These are phyloP conservation scores for Sphaeramia orbicularis DNA, from an alignment of 2,797 vertebrate genomes.

Conservation along the genomic window DNA sequence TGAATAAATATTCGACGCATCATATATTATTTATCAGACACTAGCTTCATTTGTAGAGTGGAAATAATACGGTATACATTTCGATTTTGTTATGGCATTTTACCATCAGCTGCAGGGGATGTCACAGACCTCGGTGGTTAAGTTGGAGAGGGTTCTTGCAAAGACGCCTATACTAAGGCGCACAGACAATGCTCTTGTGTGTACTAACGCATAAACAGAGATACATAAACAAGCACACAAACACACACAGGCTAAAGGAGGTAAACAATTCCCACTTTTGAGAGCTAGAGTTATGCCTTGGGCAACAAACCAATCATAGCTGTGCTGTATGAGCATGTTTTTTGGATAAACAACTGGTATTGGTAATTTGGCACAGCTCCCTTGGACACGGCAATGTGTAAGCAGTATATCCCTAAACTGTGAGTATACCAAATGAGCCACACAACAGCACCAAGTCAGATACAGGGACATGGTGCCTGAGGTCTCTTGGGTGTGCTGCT, in stretches of 20 bases:
- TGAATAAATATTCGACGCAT: conserved; percentile 81
- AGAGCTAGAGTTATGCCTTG: conserved; percentile 67
- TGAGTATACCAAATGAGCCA: conserved; percentile 70
- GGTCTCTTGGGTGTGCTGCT: conserved; percentile 71
- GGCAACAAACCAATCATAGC: conserved; percentile 81
- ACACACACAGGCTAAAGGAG: conserved; percentile 64
- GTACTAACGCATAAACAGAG: conserved; percentile 53
- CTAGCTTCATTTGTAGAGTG: conserved; percentile 78
- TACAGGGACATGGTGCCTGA: conserved; percentile 48
- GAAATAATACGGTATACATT: conserved; percentile 80
- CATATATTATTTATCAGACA: conserved; percentile 82
- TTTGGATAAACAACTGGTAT: conserved; percentile 77
- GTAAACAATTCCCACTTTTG: conserved; percentile 79
- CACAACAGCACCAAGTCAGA: conserved; percentile 55
- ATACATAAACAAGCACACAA: conserved; percentile 58
- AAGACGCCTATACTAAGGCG: conserved; percentile 47
- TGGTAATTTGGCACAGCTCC: conserved; percentile 75
- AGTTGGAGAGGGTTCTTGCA: conserved; percentile 53
- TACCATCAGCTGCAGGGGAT: conserved; percentile 63
- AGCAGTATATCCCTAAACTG: conserved; percentile 69
- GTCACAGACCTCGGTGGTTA: conserved; percentile 65
- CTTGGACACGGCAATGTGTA: conserved; percentile 61
- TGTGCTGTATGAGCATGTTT: conserved; percentile 74
- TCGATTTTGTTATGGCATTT: conserved; percentile 77
- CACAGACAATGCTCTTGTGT: conserved; percentile 56